Percentiles rank a stretch among this genome's conserved stretches.
Conservation (phyloP, 2,888 invertebrate species). For the Cryptus armator region DNA sequence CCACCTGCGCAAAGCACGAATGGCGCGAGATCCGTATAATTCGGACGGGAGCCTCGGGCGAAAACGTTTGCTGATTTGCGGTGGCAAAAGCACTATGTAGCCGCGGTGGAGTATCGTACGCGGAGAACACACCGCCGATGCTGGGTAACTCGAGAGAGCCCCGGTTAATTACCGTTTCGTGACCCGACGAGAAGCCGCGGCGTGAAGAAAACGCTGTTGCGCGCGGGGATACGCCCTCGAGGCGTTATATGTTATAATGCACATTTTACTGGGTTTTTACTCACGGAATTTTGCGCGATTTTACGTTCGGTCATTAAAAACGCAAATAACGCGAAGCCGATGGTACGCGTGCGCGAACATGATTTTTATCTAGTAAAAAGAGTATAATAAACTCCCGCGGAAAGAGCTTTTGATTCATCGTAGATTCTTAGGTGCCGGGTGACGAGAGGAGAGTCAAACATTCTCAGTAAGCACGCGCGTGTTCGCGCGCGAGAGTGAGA, state of each 20-base stretch:
- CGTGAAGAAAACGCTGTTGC: constrained; percentile 23
- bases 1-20: constrained; percentile 54
- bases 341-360: background rate
- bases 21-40: constrained; percentile 40
- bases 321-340: constrained; percentile 12
- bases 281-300: background rate
- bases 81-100: background rate
- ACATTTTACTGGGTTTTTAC: constrained; percentile 20
- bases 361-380: background rate
- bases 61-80: constrained; percentile 7
- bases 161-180: constrained; percentile 53
- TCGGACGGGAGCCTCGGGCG: constrained; percentile 32
- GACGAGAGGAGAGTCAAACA: constrained; percentile 42
- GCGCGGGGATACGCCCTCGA: constrained; percentile 27
- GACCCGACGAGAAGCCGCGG: constrained; percentile 18
- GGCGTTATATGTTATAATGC: constrained; percentile 34
- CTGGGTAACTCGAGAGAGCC: constrained; percentile 5
- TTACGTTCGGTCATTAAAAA: constrained; percentile 39
- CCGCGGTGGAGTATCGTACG: background rate
- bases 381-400: background rate
- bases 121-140: background rate
- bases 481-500: background rate
- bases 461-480: constrained; percentile 36
- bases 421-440: constrained; percentile 1
- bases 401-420: constrained; percentile 12